Conservation (phyloP, 2,113 vertebrate species). For the Tautogolabrus adspersus region DNA sequence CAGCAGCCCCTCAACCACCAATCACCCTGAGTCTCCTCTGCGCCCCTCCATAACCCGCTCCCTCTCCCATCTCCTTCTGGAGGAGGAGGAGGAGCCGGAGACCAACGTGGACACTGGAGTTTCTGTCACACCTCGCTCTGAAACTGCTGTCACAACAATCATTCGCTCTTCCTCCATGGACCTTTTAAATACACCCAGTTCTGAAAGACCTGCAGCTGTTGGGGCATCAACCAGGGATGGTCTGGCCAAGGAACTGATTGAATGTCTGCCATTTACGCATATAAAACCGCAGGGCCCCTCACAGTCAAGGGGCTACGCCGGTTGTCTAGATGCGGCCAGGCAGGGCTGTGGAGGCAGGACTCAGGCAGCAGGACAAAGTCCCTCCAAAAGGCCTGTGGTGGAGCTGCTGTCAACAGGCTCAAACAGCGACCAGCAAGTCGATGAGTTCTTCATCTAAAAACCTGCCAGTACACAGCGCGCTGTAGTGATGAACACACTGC, state of each 20-base stretch:
- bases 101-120: slow-evolving; percentile 91
- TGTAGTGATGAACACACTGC: neutral
- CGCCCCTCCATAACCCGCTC: slow-evolving; percentile 37
- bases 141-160: slow-evolving; percentile 19
- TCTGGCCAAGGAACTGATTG: slow-evolving; percentile 67
- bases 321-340: slow-evolving; percentile 5
- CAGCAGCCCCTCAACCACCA: slow-evolving; percentile 61
- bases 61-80: slow-evolving; percentile 45
- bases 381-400: slow-evolving; percentile 12
- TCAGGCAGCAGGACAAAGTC: slow-evolving; percentile 29
- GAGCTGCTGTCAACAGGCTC: slow-evolving; percentile 21
- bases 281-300: neutral
- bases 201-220: slow-evolving; percentile 60
- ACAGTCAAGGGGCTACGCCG: slow-evolving; percentile 40
- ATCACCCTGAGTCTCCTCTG: slow-evolving; percentile 53
- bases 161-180: slow-evolving; percentile 62
- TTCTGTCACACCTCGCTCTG: slow-evolving; percentile 18
- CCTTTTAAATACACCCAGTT: slow-evolving; percentile 27
- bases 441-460: slow-evolving; percentile 85
- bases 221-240: slow-evolving; percentile 63
- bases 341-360: slow-evolving; percentile 27
- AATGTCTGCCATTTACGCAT: slow-evolving; percentile 53
- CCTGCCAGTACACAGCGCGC: neutral
- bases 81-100: slow-evolving; percentile 81
- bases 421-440: slow-evolving; percentile 45